phyloP scores from a whole-genome alignment of 2,113 vertebrate species.

The Fulica atra region DNA sequence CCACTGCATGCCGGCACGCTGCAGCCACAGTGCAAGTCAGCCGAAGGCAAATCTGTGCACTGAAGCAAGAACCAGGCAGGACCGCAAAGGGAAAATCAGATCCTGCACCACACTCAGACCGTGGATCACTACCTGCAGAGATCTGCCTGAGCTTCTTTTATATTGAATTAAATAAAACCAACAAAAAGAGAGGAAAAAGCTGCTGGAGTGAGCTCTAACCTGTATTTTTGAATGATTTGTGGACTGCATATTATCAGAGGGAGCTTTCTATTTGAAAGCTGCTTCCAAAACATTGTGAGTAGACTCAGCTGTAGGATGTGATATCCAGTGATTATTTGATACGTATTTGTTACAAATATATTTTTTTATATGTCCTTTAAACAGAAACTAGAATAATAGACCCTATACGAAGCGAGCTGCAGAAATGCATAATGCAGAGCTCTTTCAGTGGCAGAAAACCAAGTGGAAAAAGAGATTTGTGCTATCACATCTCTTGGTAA shows the following conservation, averaged over 20 bases:
- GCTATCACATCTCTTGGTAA: not conserved
- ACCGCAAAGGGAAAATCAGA: not conserved
- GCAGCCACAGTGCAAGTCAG: not conserved
- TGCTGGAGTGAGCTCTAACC: not conserved
- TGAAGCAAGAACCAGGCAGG: not conserved
- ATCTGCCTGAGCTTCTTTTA: not conserved
- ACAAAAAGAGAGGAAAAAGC: not conserved
- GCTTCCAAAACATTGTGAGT: not conserved
- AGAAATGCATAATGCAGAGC: not conserved
- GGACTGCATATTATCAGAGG: not conserved
- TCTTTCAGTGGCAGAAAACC: not conserved
- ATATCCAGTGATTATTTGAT: not conserved
- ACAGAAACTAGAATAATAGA: not conserved
- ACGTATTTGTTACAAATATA: not conserved
- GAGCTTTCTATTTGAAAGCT: not conserved
- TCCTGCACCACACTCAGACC: not conserved
- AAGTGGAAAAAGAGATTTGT: slow-evolving; percentile 5
- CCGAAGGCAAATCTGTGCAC: not conserved
- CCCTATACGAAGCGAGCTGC: not conserved
- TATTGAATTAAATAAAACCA: not conserved
- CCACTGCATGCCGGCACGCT: not conserved
- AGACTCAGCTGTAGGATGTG: not conserved
- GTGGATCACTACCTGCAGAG: not conserved
- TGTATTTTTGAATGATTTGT: not conserved
- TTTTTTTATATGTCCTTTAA: not conserved